Conservation (phyloP, 2,113 vertebrate species). For the Scolopax mira region DNA sequence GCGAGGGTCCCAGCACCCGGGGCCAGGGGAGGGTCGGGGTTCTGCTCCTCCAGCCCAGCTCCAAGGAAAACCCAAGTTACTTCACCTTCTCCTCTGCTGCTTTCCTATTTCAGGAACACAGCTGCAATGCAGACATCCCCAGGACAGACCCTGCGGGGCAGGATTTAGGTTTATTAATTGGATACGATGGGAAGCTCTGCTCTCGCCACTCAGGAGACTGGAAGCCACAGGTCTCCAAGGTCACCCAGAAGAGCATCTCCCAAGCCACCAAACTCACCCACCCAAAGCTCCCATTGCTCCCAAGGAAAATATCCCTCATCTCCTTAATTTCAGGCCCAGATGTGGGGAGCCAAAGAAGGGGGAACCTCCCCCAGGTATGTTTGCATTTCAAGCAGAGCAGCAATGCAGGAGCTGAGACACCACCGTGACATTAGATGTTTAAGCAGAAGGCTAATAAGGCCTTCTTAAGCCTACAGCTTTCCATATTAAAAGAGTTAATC, state of each 20-base stretch:
- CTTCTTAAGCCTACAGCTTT: background rate
- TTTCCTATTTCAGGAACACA: background rate
- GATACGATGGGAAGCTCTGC: background rate
- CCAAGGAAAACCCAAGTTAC: background rate
- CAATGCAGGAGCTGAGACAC: background rate
- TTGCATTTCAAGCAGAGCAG: background rate
- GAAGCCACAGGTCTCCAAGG: background rate
- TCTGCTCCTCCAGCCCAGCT: background rate
- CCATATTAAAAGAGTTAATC: background rate
- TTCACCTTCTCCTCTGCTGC: background rate
- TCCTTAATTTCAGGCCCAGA: background rate
- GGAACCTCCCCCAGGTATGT: background rate
- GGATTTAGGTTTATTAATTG: background rate
- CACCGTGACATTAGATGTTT: background rate
- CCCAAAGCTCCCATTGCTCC: background rate
- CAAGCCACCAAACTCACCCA: background rate
- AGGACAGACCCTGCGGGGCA: background rate
- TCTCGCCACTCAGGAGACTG: too few relatives aligned
- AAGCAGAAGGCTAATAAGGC: background rate
- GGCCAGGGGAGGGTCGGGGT: background rate
- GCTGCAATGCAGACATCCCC: background rate
- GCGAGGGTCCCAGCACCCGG: accelerated
- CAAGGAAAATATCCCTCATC: background rate
- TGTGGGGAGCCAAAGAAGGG: background rate
- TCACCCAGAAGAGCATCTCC: background rate